Conservation (phyloP, 2,797 vertebrate genomes). For the Urocyon cinereoargenteus region DNA sequence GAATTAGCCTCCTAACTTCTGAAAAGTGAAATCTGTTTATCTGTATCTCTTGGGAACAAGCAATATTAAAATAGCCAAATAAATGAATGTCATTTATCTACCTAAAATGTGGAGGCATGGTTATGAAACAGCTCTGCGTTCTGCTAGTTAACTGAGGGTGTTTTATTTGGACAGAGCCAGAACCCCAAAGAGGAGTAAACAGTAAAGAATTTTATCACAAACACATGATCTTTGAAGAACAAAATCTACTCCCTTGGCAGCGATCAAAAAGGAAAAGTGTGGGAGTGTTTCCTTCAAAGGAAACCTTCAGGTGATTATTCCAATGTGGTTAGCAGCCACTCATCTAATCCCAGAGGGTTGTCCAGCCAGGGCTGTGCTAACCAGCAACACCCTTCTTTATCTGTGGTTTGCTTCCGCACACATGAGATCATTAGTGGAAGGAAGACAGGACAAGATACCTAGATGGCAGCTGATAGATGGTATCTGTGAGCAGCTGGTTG, state of each 20-base stretch:
- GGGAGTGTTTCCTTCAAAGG: slow-evolving; percentile 53
- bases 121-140: slow-evolving; percentile 15
- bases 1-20: background rate
- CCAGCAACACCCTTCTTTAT: slow-evolving; percentile 34
- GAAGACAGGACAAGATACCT: slow-evolving; percentile 33
- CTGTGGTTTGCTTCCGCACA: slow-evolving; percentile 28
- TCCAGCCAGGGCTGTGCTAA: background rate
- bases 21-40: background rate
- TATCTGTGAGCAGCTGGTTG: slow-evolving; percentile 5
- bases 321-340: background rate
- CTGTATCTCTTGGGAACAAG: background rate
- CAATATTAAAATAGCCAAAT: slow-evolving; percentile 42
- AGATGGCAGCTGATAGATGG: background rate
- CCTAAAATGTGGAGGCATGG: background rate
- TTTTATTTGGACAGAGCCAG: background rate
- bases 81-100: background rate
- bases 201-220: slow-evolving; percentile 62
- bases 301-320: slow-evolving; percentile 43
- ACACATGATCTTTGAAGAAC: slow-evolving; percentile 63
- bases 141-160: background rate
- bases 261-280: background rate
- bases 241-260: slow-evolving; percentile 57
- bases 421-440: slow-evolving; percentile 11
- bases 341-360: background rate
- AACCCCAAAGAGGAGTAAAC: slow-evolving; percentile 10